A percentile compares a stretch with the other conserved stretches of the same genome.
These are phyloP conservation scores for Aphaenogaster floridana DNA, from an alignment of 1,140 invertebrate species.

Conservation along the genomic window DNA sequence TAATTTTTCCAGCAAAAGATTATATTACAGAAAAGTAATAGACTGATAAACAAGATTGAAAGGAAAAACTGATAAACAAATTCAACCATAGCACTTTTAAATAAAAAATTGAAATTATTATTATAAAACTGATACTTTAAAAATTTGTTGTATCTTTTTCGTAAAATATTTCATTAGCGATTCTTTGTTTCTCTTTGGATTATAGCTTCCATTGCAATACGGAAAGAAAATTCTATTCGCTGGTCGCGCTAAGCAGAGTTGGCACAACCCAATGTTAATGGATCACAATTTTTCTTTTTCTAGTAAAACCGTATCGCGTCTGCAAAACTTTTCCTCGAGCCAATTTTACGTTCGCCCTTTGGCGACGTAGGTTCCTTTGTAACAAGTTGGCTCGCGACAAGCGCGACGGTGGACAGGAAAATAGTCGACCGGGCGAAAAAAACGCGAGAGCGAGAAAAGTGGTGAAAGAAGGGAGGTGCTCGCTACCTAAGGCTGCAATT, in stretches of 20 bases:
- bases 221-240: conserved; percentile 42
- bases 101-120: neutral
- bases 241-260: conserved; percentile 12
- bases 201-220: neutral
- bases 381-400: conserved; percentile 70
- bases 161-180: conserved; percentile 5
- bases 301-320: conserved; percentile 60
- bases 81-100: neutral
- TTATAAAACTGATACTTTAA: neutral
- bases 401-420: conserved; percentile 62
- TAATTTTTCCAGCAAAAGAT: neutral
- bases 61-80: neutral
- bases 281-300: conserved; percentile 47
- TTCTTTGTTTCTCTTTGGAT: conserved; percentile 3
- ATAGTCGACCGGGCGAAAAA: conserved; percentile 42
- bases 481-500: conserved; percentile 41
- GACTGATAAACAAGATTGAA: neutral
- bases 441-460: conserved; percentile 58
- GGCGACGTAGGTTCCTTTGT: conserved; percentile 70
- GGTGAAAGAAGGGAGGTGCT: conserved; percentile 23
- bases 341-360: conserved; percentile 76
- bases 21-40: neutral
- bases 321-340: conserved; percentile 72
- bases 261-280: conserved; percentile 61
- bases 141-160: neutral